Conservation (phyloP, 2,888 invertebrate genomes). For the Eupelmus urozonus region DNA sequence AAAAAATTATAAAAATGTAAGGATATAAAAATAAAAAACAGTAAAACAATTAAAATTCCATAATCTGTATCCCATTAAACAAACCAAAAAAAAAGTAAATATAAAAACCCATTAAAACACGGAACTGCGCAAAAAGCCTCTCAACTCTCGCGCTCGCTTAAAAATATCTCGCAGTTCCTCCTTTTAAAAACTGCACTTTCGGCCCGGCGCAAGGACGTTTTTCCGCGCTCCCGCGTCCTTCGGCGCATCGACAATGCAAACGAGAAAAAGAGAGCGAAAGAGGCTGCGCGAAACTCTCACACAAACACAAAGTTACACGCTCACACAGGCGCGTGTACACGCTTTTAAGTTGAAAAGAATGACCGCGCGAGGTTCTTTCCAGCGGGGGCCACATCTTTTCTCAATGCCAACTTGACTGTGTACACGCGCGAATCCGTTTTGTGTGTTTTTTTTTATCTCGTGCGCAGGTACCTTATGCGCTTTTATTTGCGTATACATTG, state of each 20-base stretch:
- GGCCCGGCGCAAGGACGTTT: constrained; percentile 61
- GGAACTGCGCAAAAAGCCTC: not conserved
- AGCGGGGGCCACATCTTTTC: constrained; percentile 37
- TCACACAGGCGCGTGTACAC: not conserved
- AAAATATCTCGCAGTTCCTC: not conserved
- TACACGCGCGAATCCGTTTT: constrained; percentile 16
- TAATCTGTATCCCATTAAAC: too few species aligned
- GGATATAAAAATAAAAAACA: too few species aligned
- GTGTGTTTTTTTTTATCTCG: not conserved
- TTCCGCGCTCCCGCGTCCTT: constrained; percentile 62
- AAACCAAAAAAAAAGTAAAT: too few species aligned
- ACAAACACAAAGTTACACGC: not conserved
- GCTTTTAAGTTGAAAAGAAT: constrained; percentile 26
- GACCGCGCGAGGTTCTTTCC: not conserved
- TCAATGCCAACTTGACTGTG: constrained; percentile 44
- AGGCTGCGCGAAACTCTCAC: constrained; percentile 9
- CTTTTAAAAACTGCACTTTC: constrained; percentile 56
- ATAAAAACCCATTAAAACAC: too few species aligned
- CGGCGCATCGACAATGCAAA: constrained; percentile 64
- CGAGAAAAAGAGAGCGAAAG: constrained; percentile 51
- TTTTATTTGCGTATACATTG: not conserved
- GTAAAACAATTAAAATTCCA: too few species aligned
- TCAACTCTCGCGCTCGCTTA: not conserved
- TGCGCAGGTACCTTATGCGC: not conserved
- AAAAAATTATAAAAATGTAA: too few species aligned